These are phyloP conservation scores for Mercenaria mercenaria DNA, from an alignment of 1,140 invertebrate species.

Conservation along the genomic window DNA sequence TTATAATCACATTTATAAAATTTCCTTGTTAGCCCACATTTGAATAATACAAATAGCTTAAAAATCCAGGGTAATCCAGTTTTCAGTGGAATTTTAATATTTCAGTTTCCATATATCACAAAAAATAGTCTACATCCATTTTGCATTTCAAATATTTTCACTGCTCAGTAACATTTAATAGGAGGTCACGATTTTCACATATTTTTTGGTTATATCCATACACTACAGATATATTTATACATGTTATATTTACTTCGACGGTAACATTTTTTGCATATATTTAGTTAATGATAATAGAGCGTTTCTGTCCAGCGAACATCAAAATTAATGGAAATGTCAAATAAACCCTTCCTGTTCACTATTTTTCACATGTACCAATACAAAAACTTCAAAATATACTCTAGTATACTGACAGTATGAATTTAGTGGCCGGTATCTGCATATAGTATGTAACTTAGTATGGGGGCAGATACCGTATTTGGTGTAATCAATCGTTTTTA, in stretches of 20 bases:
- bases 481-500: background rate
- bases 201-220: background rate
- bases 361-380: background rate
- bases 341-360: background rate
- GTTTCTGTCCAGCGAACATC: background rate
- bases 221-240: background rate
- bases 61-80: no score
- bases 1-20: no score
- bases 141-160: background rate
- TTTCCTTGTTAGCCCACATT: no score
- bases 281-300: background rate
- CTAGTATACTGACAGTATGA: background rate
- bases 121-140: background rate
- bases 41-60: no score
- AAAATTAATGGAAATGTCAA: slow-evolving; percentile 25
- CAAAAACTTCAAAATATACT: background rate
- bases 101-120: no score
- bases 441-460: background rate
- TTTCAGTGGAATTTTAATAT: no score
- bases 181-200: slow-evolving; percentile 2
- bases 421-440: background rate
- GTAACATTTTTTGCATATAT: slow-evolving; percentile 21
- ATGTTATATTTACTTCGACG: background rate
- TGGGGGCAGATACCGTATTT: slow-evolving; percentile 3
- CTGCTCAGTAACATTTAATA: background rate